Conservation (phyloP, 2,888 invertebrate species). For the Drosophila hamatofila region DNA sequence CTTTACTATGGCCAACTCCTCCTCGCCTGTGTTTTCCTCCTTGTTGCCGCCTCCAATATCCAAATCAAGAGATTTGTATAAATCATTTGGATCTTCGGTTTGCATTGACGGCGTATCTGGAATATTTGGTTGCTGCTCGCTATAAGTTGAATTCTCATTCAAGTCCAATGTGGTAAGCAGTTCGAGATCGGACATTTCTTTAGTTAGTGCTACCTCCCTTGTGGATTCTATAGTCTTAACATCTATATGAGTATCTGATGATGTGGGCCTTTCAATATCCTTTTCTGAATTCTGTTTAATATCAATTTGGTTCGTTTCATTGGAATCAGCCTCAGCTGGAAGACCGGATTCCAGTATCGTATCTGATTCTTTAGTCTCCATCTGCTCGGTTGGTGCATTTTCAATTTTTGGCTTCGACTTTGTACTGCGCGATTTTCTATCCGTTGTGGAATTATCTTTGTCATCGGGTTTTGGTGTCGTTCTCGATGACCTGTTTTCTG, state of each 20-base stretch:
- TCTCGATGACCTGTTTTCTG: not conserved
- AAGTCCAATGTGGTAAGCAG: not conserved
- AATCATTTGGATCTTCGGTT: not conserved
- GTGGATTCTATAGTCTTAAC: not conserved
- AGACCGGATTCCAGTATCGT: not conserved
- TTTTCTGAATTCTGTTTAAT: not conserved
- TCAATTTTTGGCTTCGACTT: not conserved
- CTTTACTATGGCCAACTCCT: not conserved
- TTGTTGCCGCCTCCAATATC: not conserved
- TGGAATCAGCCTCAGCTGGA: not conserved
- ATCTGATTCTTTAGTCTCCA: not conserved
- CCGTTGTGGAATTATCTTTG: not conserved
- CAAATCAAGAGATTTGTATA: not conserved
- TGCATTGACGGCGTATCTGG: not conserved
- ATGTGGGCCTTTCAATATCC: not conserved
- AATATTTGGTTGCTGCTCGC: not conserved
- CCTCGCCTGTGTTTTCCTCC: not conserved
- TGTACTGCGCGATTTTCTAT: not conserved
- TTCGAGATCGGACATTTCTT: not conserved
- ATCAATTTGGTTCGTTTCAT: not conserved
- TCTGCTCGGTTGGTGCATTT: not conserved
- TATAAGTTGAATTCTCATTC: not conserved
- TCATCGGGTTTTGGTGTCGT: not conserved
- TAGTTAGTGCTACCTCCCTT: not conserved
- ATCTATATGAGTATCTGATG: slow-evolving; percentile 3